A percentile compares a stretch with the other conserved stretches of the same genome.
phyloP scores from a whole-genome alignment of 1,140 invertebrate species.

The Metaphire vulgaris region DNA sequence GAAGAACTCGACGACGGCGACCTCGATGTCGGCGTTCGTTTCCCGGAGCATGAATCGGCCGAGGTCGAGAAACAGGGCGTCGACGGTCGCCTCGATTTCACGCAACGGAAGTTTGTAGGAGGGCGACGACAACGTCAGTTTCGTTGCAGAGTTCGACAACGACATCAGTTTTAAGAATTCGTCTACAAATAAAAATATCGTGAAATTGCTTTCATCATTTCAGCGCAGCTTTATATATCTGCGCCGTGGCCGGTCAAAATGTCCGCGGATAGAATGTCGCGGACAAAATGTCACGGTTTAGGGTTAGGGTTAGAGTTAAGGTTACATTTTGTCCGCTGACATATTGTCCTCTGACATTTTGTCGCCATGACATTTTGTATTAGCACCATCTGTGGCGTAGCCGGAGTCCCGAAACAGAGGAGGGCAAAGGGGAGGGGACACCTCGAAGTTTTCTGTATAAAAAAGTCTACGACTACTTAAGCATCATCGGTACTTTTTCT shows the following conservation, averaged over 20 bases:
- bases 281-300: too few species aligned
- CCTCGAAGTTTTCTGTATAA: too few species aligned
- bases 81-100: not conserved
- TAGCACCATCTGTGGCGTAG: not conserved
- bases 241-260: not conserved
- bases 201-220: not conserved
- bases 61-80: not conserved
- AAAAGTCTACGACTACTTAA: too few species aligned
- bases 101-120: not conserved
- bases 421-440: too few species aligned
- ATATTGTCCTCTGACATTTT: not conserved
- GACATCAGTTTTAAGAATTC: not conserved
- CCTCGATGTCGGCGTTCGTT: not conserved
- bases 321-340: not conserved
- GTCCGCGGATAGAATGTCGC: too few species aligned
- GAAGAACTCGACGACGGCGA: not conserved
- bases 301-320: not conserved
- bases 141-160: not conserved
- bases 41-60: not conserved
- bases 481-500: too few species aligned
- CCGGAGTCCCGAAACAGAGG: too few species aligned
- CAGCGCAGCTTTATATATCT: too few species aligned
- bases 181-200: not conserved
- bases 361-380: not conserved
- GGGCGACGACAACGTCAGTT: not conserved